Base-by-base conservation (phyloP, 2,888 invertebrate genomes). In the Eulithis prunata region DNA sequence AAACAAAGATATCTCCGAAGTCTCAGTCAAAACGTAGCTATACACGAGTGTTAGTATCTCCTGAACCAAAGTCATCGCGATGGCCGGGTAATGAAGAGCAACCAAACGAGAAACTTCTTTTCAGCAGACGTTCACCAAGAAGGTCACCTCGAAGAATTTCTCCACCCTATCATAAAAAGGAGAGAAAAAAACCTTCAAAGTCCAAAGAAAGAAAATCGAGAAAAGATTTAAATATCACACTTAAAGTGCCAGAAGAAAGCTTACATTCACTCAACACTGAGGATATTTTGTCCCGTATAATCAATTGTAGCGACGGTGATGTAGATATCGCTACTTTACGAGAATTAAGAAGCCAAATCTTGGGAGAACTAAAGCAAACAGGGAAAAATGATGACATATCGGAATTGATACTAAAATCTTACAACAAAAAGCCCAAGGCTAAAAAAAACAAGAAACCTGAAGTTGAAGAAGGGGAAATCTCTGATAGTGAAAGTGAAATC, bases 271-370 rank as follows among this genome's bases (percentile, higher is more conserved):
- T 93, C 12, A 89, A 90, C 69, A 90, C 91, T 3, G 83, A 87
- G 72, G 90, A 92, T 75, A 91, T 93, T 71, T 77, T 94, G 8
- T 82, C 86, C 4, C 86, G 92, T 71, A 92, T 93, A 51, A 88
- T 93, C 47, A 86, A 86, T 66, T 93, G 93, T 71, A 87, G 83
- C 66, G 90, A 91, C 71, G 80, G 77, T 63, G 93, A 93, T 69
- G 91, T 94, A 61, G 91, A 94, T 68, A 90, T 94, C 51, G 83
- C 87, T 59, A 93, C 94, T 49, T 80, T 94, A 54, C 87, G 93
- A 51, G 90, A 88, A 71, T 77, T 94, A 47, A 84, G 93, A 71
- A 83, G 88, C 36, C 90, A 93, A 79, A 88, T 94, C 58, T 85
- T 93, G 11, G 87, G 88, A 13, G 93, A 94, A 79, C 79, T 94